Percentiles rank a stretch among this genome's conserved stretches.
phyloP scores from a whole-genome alignment of 2,113 vertebrate species.

The Grammomys dolichurus region DNA sequence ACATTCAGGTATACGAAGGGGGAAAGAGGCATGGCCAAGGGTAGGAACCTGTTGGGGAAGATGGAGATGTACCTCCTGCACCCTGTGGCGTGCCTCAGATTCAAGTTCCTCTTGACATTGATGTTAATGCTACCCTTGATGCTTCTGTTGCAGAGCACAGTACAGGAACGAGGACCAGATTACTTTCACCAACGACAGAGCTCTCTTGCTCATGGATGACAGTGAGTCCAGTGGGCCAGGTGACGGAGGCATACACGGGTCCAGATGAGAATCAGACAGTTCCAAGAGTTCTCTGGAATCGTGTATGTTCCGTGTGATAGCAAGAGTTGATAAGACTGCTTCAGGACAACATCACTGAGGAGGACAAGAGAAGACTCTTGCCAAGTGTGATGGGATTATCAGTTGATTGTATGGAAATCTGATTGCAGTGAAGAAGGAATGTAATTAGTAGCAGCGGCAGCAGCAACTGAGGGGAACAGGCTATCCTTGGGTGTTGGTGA shows the following conservation, averaged over 20 bases:
- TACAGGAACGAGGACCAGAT: neutral
- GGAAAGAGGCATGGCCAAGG: neutral
- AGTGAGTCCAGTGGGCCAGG: neutral
- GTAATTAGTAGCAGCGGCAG: neutral
- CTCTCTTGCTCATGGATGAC: neutral
- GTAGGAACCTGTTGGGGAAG: neutral
- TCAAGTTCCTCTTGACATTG: neutral
- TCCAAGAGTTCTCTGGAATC: neutral
- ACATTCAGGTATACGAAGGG: neutral
- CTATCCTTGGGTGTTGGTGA: neutral
- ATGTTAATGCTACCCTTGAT: neutral
- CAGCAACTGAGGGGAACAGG: neutral
- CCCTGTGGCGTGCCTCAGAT: neutral
- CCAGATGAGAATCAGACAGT: neutral
- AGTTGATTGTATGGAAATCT: neutral
- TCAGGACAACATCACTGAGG: neutral
- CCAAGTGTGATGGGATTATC: neutral
- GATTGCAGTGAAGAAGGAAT: neutral
- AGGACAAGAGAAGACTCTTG: neutral
- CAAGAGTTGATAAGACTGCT: neutral
- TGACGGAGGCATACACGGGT: neutral
- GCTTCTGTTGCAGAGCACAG: neutral
- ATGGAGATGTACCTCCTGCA: neutral
- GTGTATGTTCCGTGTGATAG: neutral
- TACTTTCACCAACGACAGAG: neutral